These are phyloP conservation scores for Xestia ashworthii DNA, from an alignment of 2,888 invertebrate species.

Conservation along the genomic window DNA sequence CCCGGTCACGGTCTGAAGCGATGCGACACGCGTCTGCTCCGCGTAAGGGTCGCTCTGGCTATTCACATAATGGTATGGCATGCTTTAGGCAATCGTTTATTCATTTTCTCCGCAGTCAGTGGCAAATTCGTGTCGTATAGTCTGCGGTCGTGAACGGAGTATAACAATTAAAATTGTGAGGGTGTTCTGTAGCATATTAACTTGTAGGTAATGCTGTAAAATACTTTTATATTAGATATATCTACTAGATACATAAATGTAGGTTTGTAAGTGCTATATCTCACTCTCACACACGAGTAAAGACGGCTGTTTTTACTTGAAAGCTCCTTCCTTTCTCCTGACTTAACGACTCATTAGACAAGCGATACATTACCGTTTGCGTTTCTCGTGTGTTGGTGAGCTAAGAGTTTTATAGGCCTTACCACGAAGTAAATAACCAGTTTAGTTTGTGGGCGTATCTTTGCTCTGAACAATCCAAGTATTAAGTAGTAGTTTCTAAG, in stretches of 20 bases:
- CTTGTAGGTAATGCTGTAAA: neutral
- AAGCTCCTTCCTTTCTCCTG: constrained; percentile 33
- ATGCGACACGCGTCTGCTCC: neutral
- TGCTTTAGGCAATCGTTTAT: neutral
- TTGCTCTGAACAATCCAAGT: neutral
- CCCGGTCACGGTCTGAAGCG: neutral
- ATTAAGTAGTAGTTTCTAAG: neutral
- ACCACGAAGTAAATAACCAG: neutral
- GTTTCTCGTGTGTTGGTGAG: neutral
- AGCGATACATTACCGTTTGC: constrained; percentile 14
- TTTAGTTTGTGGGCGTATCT: neutral
- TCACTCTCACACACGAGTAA: constrained; percentile 10
- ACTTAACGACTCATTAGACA: constrained; percentile 36
- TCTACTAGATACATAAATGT: neutral
- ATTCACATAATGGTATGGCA: neutral
- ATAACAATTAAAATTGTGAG: neutral
- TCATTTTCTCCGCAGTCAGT: too few relatives aligned
- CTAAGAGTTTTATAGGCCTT: neutral
- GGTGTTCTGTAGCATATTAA: neutral
- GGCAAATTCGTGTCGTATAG: neutral
- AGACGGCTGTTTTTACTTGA: constrained; percentile 23
- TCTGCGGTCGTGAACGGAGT: neutral
- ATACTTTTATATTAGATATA: neutral
- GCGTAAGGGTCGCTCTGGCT: neutral
- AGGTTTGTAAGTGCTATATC: neutral